Percentiles rank a stretch among this genome's conserved stretches.
phyloP scores from a whole-genome alignment of 2,797 vertebrate species.

The Lacerta agilis region DNA sequence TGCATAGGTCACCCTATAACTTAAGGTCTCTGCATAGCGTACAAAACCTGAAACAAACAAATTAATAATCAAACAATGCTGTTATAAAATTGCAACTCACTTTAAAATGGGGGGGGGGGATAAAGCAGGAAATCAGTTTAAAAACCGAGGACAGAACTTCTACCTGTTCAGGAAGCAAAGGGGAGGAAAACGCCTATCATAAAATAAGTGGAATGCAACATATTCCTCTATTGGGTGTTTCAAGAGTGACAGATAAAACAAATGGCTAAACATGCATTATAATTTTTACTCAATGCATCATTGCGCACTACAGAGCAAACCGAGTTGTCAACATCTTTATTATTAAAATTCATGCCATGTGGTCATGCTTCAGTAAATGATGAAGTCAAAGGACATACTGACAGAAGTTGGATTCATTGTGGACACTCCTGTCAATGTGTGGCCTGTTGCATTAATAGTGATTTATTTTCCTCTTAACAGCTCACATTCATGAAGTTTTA shows the following conservation, averaged over 20 bases:
- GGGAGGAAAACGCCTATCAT: too few species aligned
- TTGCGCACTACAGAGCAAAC: neutral
- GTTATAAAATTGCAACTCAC: too few species aligned
- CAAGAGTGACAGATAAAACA: neutral
- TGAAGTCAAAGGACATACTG: constrained; percentile 4
- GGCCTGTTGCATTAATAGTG: constrained; percentile 52
- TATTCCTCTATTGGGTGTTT: neutral
- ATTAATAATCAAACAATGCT: too few species aligned
- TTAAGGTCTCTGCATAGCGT: too few species aligned
- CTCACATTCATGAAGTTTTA: constrained; percentile 51
- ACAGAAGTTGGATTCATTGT: constrained; percentile 46
- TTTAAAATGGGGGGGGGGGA: too few species aligned
- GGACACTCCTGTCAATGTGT: constrained; percentile 40
- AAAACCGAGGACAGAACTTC: too few species aligned
- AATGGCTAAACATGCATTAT: neutral
- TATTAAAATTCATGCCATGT: constrained; percentile 14
- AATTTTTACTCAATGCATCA: neutral
- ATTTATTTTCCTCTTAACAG: constrained; percentile 53
- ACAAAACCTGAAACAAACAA: too few species aligned
- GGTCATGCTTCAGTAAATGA: constrained; percentile 16
- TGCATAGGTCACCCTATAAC: too few species aligned
- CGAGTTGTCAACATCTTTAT: neutral
- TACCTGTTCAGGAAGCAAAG: too few species aligned
- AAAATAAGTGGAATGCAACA: too few species aligned
- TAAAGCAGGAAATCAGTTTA: too few species aligned